Evolutionary conservation across 2,888 invertebrate genomes (phyloP).

Genomic region (Patella pellucida): DNA sequence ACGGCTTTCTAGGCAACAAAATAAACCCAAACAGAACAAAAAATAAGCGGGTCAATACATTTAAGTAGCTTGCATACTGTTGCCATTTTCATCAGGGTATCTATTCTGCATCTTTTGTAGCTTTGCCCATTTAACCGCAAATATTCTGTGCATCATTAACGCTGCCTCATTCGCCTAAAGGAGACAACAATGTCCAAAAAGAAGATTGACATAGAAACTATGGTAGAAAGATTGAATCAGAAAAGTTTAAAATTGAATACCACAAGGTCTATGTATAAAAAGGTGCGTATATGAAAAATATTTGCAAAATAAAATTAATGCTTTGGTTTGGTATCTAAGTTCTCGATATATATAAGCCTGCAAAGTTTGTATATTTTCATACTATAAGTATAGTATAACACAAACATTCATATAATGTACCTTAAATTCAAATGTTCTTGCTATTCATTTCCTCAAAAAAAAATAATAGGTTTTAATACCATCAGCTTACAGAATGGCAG

Average conservation of each 20-base stretch:
- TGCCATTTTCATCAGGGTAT: conserved; percentile 36
- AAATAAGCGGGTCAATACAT: not conserved
- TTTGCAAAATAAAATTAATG: too few species aligned
- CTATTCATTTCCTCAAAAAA: too few species aligned
- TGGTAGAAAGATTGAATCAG: conserved; percentile 17
- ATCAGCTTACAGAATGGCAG: too few species aligned
- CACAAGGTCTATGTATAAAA: too few species aligned
- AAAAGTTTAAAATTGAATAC: not conserved
- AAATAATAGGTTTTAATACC: too few species aligned
- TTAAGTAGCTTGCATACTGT: conserved; percentile 22
- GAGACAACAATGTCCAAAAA: conserved; percentile 16
- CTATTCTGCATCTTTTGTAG: conserved; percentile 54
- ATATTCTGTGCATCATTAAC: conserved; percentile 84
- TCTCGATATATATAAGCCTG: too few species aligned
- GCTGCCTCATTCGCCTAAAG: conserved; percentile 81
- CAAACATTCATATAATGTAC: too few species aligned
- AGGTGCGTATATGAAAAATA: too few species aligned
- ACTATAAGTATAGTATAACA: too few species aligned
- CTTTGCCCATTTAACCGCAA: conserved; percentile 77
- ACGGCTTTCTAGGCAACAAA: not conserved
- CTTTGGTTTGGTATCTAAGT: too few species aligned
- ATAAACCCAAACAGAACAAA: conserved; percentile 7
- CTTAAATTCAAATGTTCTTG: too few species aligned
- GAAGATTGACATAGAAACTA: conserved; percentile 3
- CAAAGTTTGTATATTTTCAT: too few species aligned